These are phyloP conservation scores for Drosophila robusta DNA, from an alignment of 2,888 invertebrate genomes.

Conservation along the genomic window DNA sequence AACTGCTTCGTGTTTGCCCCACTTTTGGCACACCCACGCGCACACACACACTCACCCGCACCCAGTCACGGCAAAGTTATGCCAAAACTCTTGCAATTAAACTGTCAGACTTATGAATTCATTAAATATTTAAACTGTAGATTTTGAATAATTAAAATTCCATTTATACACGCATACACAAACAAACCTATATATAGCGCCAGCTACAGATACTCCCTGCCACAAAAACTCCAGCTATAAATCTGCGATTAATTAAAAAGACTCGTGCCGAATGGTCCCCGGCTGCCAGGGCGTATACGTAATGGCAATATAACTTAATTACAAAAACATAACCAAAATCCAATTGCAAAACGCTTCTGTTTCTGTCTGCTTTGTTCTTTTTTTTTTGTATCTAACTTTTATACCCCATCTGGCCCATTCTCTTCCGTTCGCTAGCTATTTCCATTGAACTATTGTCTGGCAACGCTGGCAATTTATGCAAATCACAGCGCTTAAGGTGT, in stretches of 20 bases:
- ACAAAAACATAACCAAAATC: slow-evolving; percentile 75
- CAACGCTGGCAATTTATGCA: slow-evolving; percentile 67
- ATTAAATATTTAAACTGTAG: slow-evolving; percentile 80
- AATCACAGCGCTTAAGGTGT: slow-evolving; percentile 62
- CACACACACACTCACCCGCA: background rate
- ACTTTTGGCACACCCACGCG: slow-evolving; percentile 12
- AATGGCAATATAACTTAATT: slow-evolving; percentile 77
- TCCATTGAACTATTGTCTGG: slow-evolving; percentile 56
- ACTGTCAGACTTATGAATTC: slow-evolving; percentile 81
- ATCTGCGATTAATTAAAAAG: slow-evolving; percentile 79
- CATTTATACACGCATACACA: slow-evolving; percentile 58
- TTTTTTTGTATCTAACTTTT: background rate
- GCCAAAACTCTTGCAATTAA: slow-evolving; percentile 76
- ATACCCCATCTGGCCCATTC: background rate
- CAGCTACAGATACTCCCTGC: slow-evolving; percentile 21
- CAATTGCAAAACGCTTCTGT: slow-evolving; percentile 63
- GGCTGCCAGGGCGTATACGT: slow-evolving; percentile 59
- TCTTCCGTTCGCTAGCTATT: background rate
- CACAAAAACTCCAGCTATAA: slow-evolving; percentile 66
- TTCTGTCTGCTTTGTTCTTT: slow-evolving; percentile 33
- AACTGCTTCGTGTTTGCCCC: slow-evolving; percentile 10
- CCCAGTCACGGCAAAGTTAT: slow-evolving; percentile 55
- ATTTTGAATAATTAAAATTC: slow-evolving; percentile 81
- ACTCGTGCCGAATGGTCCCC: slow-evolving; percentile 22
- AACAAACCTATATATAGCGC: slow-evolving; percentile 3